Conservation (phyloP, 1,140 invertebrate species). For the Cyrtorhinus lividipennis region DNA sequence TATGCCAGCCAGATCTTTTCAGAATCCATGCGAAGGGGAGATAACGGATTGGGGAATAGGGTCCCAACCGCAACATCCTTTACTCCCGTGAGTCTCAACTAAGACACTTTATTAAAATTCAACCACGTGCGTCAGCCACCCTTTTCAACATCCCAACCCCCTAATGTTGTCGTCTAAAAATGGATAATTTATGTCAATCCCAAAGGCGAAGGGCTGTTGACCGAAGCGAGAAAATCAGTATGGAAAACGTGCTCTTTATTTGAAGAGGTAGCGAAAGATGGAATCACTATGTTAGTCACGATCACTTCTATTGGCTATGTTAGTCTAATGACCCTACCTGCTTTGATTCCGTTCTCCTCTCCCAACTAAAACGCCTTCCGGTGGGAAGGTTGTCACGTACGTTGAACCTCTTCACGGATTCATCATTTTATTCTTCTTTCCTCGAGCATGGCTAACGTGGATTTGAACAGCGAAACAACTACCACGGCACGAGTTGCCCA, state of each 20-base stretch:
- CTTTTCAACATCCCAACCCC: background rate
- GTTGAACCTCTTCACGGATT: too few relatives aligned
- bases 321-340: constrained; percentile 2
- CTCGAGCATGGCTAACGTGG: too few relatives aligned
- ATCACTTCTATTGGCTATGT: background rate
- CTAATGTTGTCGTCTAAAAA: constrained; percentile 5
- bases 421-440: too few relatives aligned
- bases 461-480: too few relatives aligned
- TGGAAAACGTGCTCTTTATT: constrained; percentile 12
- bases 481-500: too few relatives aligned
- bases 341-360: constrained; percentile 3
- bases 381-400: background rate
- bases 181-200: constrained; percentile 8
- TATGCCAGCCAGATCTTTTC: background rate
- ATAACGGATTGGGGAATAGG: background rate
- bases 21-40: constrained; percentile 6
- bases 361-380: too few relatives aligned
- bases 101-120: constrained; percentile 5
- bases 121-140: background rate
- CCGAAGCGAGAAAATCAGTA: constrained; percentile 1
- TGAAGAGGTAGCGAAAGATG: background rate
- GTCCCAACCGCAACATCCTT: background rate
- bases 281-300: background rate
- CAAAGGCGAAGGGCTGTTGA: background rate
- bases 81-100: background rate